A percentile compares a stretch with the other conserved stretches of the same genome.
Conservation (phyloP, 2,797 vertebrate genomes). For the Galagoides demidoff region DNA sequence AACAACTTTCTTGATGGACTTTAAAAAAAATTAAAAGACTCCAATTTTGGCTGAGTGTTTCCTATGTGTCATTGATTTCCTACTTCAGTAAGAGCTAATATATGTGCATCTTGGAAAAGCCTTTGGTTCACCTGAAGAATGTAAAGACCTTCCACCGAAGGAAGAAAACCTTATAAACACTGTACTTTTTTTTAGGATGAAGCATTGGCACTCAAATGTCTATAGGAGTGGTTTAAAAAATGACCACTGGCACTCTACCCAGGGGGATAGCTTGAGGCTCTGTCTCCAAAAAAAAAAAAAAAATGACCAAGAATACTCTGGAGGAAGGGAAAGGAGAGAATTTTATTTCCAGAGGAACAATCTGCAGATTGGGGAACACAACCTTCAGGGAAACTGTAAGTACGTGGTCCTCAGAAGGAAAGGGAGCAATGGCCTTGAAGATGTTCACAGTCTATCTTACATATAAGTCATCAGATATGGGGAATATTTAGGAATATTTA, state of each 20-base stretch:
- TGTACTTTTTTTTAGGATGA: background rate
- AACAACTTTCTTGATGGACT: background rate
- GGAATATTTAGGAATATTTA: no score
- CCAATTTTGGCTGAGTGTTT: background rate
- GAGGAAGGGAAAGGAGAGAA: background rate
- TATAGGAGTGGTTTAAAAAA: background rate
- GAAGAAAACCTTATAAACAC: background rate
- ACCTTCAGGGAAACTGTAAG: background rate
- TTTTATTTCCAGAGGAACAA: background rate
- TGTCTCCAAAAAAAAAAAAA: no score
- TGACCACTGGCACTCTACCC: no score
- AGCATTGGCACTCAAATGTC: background rate
- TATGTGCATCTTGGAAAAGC: background rate
- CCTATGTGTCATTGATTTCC: background rate
- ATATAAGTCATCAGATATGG: no score
- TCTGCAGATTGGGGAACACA: background rate
- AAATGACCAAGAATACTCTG: background rate
- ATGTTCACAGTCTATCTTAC: no score
- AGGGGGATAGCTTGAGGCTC: no score
- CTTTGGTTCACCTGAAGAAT: background rate
- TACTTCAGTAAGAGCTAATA: background rate
- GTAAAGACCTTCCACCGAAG: background rate
- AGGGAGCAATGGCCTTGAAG: background rate
- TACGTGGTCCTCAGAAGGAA: background rate
- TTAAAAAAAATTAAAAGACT: constrained; percentile 33